Evolutionary conservation across 2,797 vertebrate genomes (phyloP), one percentile per base, ranked within the genome.

Genomic region (Pelodytes ibericus): DNA sequence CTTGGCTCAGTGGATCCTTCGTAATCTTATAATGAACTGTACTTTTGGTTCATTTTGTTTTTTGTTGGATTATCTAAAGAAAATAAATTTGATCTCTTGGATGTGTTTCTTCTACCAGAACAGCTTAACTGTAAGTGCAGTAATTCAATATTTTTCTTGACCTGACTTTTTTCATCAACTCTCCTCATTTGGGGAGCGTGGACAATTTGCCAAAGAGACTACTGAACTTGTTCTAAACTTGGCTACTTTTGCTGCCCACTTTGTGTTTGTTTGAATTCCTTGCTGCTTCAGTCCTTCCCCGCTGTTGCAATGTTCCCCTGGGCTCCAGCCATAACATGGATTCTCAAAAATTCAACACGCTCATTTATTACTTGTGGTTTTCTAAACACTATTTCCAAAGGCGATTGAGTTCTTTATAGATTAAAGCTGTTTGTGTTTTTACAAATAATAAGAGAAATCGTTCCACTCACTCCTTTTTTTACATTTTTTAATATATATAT

Each of bases 211-310:
- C 60, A 64, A 63, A 71, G 74, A 27, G 26, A 65, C 71, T 71
- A 77, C 25, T 71, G 67, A 31, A 31, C 39, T 41, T 71, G 15
- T 62, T 76, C n/a, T 71, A 76, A 70, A 71, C 74, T 64, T 76
- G 74, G 74, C 59, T 22, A 44, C 7, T 64, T 71, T 70, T 44
- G 16, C 44, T 56, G 25, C 33, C 47, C 22, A 2, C 58, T 76
- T 36, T 64, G 64, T 75, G 58, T 63, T 70, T 62, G 59, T 77
- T 71, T 70, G 31, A 77, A 47, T 64, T 64, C 63, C 49, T 59
- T 62, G 15, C 22, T 77, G 20, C 59, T 53, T 58, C 49, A 71
- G 57, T 47, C 62, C 31, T 44, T 63, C 58, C 60, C 33, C 36
- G 67, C 67, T 64, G 74, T 59, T 70, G 60, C 41, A 31, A 29